phyloP scores from a whole-genome alignment of 2,888 invertebrate genomes.

The Bugula neritina region DNA sequence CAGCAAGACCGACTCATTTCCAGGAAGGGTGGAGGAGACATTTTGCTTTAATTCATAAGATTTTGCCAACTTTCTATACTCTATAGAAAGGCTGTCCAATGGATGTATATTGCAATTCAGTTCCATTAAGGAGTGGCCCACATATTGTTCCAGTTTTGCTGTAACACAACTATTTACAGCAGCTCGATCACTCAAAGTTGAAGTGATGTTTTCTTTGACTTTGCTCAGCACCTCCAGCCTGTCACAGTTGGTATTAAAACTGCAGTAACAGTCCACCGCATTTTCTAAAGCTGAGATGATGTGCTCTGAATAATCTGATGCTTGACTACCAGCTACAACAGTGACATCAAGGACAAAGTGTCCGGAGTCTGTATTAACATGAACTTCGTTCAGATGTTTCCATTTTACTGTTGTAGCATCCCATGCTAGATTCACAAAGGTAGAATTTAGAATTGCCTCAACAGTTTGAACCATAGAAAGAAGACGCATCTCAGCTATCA shows the following conservation, averaged over 20 bases:
- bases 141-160: not conserved
- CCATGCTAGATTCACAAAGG: not conserved
- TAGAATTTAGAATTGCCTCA: not conserved
- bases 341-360: not conserved
- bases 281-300: not conserved
- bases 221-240: not conserved
- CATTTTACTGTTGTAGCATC: not conserved
- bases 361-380: not conserved
- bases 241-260: not conserved
- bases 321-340: not conserved
- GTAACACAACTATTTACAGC: not conserved
- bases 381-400: not conserved
- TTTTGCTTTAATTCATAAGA: not conserved
- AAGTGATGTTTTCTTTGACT: not conserved
- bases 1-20: not conserved
- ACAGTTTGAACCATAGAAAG: not conserved
- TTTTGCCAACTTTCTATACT: not conserved
- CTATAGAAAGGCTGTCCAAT: not conserved
- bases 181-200: constrained; percentile 5
- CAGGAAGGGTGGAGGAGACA: not conserved
- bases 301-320: not conserved
- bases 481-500: not conserved
- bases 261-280: too few relatives aligned
- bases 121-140: not conserved
- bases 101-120: constrained; percentile 7